Conservation (phyloP, 2,113 vertebrate genomes). For the Mus musculus region GRCm39 chr5:85313001-85313500, state of each 20-base stretch:
- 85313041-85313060: not conserved
- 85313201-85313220: not conserved
- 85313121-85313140: not conserved
- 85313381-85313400: conserved; percentile 6
- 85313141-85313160: not conserved
- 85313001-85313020: not conserved
- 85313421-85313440: conserved; percentile 53
- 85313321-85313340: not conserved
- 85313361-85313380: conserved; percentile 32
- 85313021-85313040: not conserved
- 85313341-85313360: not conserved
- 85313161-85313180: not conserved
- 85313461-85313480: not conserved
- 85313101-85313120: not conserved
- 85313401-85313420: not conserved
- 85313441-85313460: conserved; percentile 38
- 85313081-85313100: not conserved
- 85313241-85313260: too few relatives aligned
- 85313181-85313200: not conserved
- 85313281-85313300: not conserved
- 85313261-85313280: not conserved
- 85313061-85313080: not conserved
- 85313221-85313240: not conserved
- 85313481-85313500: conserved; percentile 7
- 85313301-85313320: not conserved